A percentile compares a stretch with the other conserved stretches of the same genome.
Conservation (phyloP, 2,888 invertebrate species). For the Gymnoscelis rufifasciata region DNA sequence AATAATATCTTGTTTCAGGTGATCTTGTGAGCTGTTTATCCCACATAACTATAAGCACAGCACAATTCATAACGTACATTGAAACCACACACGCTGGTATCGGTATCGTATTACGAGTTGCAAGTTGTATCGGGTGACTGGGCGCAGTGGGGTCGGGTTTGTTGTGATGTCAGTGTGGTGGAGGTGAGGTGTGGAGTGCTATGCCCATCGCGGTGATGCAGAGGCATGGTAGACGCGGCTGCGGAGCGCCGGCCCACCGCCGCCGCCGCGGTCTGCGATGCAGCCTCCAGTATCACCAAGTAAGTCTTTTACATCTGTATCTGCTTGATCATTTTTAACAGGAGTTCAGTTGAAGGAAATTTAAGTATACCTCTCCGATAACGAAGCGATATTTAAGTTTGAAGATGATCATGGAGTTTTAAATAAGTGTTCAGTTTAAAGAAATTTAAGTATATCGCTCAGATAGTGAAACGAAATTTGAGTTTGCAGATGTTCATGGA, state of each 20-base stretch:
- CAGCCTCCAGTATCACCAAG: constrained; percentile 68
- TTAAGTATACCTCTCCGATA: no score
- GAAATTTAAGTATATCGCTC: no score
- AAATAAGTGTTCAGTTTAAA: no score
- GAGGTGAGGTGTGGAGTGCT: constrained; percentile 51
- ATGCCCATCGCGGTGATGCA: constrained; percentile 76
- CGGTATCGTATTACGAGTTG: constrained; percentile 29
- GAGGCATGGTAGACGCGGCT: constrained; percentile 78
- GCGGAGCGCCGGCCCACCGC: constrained; percentile 73
- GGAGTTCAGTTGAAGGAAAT: no score
- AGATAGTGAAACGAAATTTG: no score
- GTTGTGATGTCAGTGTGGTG: constrained; percentile 54
- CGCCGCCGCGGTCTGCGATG: constrained; percentile 64
- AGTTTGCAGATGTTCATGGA: no score
- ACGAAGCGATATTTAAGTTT: no score
- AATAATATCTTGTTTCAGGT: constrained; percentile 32
- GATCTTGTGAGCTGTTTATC: constrained; percentile 1
- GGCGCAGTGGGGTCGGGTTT: constrained; percentile 45
- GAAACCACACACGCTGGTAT: constrained; percentile 31
- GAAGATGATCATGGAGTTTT: no score
- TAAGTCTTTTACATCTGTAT: constrained; percentile 39
- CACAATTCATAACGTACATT: constrained; percentile 15
- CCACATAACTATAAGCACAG: background rate
- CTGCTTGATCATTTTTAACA: no score
- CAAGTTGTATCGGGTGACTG: constrained; percentile 49